Conservation (phyloP, 2,797 vertebrate genomes). For the Mormyrus hasselquistii region DNA sequence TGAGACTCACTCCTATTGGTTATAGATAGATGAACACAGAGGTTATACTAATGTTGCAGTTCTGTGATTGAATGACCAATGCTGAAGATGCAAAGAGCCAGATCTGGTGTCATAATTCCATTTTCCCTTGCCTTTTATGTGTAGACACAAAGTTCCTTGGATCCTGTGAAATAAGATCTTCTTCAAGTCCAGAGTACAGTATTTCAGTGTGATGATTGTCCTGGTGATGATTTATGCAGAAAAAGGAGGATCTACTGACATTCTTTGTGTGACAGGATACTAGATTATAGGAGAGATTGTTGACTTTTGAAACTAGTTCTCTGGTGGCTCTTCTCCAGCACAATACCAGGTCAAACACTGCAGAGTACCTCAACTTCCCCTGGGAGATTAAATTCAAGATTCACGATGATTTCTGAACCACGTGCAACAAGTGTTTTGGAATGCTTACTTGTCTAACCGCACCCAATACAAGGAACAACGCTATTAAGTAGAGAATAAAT, state of each 20-base stretch:
- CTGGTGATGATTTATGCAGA: conserved; percentile 30
- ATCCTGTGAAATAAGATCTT: conserved; percentile 50
- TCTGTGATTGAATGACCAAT: neutral
- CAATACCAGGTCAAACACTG: neutral
- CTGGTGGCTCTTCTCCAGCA: neutral
- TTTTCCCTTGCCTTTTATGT: conserved; percentile 48
- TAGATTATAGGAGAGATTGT: conserved; percentile 22
- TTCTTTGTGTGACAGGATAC: conserved; percentile 22
- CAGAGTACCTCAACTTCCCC: neutral
- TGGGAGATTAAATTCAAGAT: neutral
- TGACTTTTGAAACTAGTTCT: conserved; percentile 3
- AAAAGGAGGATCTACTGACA: conserved; percentile 27
- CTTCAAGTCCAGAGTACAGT: conserved; percentile 34
- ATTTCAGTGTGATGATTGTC: conserved; percentile 29
- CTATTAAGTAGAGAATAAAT: neutral
- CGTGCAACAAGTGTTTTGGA: neutral
- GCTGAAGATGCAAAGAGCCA: conserved; percentile 35
- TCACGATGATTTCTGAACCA: neutral
- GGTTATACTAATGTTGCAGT: neutral
- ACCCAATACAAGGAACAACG: neutral
- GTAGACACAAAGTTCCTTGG: conserved; percentile 41
- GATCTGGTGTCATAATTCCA: conserved; percentile 56
- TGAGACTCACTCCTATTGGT: neutral
- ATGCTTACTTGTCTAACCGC: neutral
- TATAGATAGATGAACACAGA: conserved; percentile 7